Conservation (phyloP, 2,888 invertebrate species). For the Pyralis farinalis region DNA sequence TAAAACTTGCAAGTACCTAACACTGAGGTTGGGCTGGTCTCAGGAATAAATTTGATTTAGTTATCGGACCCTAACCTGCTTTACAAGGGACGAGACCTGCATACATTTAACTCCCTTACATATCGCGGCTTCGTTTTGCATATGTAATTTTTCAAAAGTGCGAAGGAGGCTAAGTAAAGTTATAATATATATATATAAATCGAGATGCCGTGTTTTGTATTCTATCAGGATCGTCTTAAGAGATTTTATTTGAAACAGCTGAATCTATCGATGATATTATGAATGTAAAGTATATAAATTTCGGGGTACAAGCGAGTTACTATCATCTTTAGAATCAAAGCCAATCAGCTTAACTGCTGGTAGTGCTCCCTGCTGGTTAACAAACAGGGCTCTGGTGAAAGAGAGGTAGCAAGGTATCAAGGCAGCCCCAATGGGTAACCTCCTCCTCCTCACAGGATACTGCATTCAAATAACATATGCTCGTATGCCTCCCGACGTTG, state of each 20-base stretch:
- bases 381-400: too few species aligned
- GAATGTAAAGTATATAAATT: too few species aligned
- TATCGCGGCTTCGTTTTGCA: background rate
- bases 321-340: too few species aligned
- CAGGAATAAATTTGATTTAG: conserved; percentile 63
- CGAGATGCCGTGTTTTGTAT: conserved; percentile 2
- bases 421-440: too few species aligned
- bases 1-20: conserved; percentile 27
- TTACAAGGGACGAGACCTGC: conserved; percentile 50
- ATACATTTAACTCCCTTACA: conserved; percentile 39
- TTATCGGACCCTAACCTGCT: conserved; percentile 56
- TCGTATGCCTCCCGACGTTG: too few species aligned
- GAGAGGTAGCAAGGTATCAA: too few species aligned
- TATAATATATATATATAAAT: background rate
- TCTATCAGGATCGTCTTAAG: background rate
- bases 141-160: background rate
- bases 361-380: too few species aligned
- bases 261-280: too few species aligned
- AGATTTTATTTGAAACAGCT: conserved; percentile 3
- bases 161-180: background rate
- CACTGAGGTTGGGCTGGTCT: conserved; percentile 32
- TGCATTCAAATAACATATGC: too few species aligned
- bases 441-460: too few species aligned
- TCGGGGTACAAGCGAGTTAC: too few species aligned
- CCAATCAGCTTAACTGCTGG: too few species aligned